These are phyloP conservation scores for Leiothrix lutea DNA, from an alignment of 2,113 vertebrate genomes.

Conservation along the genomic window DNA sequence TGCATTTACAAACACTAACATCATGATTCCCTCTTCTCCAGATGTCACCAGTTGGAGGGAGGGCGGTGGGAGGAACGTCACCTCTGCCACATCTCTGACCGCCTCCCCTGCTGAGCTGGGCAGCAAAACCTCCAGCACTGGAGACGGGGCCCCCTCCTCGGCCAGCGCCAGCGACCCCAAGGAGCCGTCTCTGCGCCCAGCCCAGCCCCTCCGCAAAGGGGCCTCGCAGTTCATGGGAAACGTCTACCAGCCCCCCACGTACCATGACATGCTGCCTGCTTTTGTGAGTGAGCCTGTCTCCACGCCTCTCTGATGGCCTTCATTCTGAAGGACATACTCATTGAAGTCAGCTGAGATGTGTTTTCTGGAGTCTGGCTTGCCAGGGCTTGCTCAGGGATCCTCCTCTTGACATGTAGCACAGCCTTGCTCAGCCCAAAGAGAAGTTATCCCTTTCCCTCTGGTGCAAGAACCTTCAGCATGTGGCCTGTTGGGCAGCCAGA, in stretches of 20 bases:
- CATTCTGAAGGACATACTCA: too few species aligned
- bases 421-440: neutral
- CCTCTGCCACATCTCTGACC: conserved; percentile 85
- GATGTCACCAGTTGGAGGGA: conserved; percentile 99
- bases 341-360: neutral
- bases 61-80: conserved; percentile 97
- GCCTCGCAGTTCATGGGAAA: conserved; percentile 84
- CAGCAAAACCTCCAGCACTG: conserved; percentile 79
- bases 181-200: conserved; percentile 90
- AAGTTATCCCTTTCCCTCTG: neutral
- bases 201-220: conserved; percentile 87
- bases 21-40: conserved; percentile 52
- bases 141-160: conserved; percentile 82
- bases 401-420: neutral
- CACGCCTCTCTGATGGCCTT: neutral
- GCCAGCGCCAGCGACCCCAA: conserved; percentile 80
- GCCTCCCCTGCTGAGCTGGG: conserved; percentile 87
- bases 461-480: neutral
- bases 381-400: neutral
- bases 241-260: conserved; percentile 89
- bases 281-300: conserved; percentile 82
- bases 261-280: conserved; percentile 98
- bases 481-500: neutral
- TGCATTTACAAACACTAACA: neutral
- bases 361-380: neutral